These are phyloP conservation scores for Chrysogorgia sp. DNA, from an alignment of 92 coral and sea anemone species.

Conservation along the genomic window DNA sequence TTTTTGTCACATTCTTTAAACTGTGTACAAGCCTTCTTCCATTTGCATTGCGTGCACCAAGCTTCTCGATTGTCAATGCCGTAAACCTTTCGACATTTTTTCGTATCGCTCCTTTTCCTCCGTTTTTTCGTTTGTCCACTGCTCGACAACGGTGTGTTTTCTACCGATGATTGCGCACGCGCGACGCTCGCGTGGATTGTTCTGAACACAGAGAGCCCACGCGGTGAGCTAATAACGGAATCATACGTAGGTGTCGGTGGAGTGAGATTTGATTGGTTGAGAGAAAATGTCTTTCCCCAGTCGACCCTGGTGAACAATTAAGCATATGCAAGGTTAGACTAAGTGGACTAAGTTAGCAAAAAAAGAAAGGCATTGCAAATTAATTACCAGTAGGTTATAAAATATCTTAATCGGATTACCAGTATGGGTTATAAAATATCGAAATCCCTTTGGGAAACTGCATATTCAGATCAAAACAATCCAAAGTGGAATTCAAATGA, in stretches of 20 bases:
- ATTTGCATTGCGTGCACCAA: conserved; percentile 98
- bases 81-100: conserved; percentile 92
- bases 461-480: no score
- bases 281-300: neutral
- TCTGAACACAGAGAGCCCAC: conserved; percentile 3
- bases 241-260: neutral
- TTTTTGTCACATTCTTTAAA: conserved; percentile 61
- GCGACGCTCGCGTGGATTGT: conserved; percentile 2
- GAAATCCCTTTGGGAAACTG: no score
- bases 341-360: neutral
- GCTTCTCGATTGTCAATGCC: conserved; percentile 93
- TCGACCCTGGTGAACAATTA: neutral
- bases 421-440: no score
- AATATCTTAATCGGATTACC: no score
- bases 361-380: no score
- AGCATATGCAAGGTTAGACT: neutral
- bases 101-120: conserved; percentile 78
- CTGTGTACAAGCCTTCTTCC: conserved; percentile 97
- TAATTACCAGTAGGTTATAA: no score
- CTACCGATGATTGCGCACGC: neutral
- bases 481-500: no score
- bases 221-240: neutral
- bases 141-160: conserved; percentile 24
- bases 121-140: conserved; percentile 53
- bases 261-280: neutral